Conservation (phyloP, 2,113 vertebrate species). For the Diadophis punctatus region DNA sequence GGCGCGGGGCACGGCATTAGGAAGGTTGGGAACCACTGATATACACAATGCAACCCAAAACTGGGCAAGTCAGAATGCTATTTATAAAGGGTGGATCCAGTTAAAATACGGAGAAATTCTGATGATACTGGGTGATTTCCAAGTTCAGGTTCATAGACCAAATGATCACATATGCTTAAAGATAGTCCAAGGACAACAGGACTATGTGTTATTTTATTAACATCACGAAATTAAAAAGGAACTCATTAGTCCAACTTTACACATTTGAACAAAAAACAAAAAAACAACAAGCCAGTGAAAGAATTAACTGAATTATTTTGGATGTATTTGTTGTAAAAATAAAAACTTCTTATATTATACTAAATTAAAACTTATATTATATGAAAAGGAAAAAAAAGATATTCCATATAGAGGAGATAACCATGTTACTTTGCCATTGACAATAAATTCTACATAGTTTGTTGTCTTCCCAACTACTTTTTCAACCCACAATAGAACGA, state of each 20-base stretch:
- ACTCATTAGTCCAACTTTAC: neutral
- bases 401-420: neutral
- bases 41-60: neutral
- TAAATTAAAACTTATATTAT: neutral
- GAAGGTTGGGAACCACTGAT: too few species aligned
- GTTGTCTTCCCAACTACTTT: neutral
- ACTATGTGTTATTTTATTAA: neutral
- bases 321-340: neutral
- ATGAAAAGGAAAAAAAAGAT: neutral
- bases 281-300: neutral
- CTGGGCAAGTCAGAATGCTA: neutral
- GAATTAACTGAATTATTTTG: neutral
- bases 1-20: too few species aligned
- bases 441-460: neutral
- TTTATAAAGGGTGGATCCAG: neutral
- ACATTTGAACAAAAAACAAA: neutral
- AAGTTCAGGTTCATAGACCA: constrained; percentile 3
- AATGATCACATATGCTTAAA: neutral
- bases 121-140: neutral
- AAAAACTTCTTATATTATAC: neutral
- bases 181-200: neutral
- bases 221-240: neutral
- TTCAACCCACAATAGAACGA: neutral
- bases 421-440: neutral
- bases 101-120: neutral